Conservation (phyloP, 2,888 invertebrate species). For the Zaprionus bogoriensis region DNA sequence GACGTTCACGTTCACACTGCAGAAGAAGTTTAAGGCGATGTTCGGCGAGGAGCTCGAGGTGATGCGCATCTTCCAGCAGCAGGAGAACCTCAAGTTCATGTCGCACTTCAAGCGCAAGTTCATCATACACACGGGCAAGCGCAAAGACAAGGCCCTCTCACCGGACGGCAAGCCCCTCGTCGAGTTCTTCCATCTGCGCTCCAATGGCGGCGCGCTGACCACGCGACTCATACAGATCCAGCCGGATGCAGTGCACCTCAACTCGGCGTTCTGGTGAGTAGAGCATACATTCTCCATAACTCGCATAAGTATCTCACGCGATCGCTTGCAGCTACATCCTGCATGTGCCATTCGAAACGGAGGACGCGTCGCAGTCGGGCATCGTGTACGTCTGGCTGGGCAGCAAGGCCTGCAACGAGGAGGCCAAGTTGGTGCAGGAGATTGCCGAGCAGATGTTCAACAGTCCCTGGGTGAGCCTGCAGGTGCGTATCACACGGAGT, state of each 20-base stretch:
- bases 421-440: constrained; percentile 93
- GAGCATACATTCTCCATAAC: neutral
- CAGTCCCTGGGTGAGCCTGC: constrained; percentile 89
- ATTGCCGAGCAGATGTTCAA: constrained; percentile 97
- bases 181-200: constrained; percentile 96
- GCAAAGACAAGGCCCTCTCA: constrained; percentile 84
- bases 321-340: constrained; percentile 91
- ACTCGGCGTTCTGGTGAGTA: constrained; percentile 96
- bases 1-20: constrained; percentile 98
- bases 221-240: constrained; percentile 95
- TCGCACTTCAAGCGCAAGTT: constrained; percentile 98
- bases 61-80: constrained; percentile 98
- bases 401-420: constrained; percentile 91
- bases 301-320: constrained; percentile 35
- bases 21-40: constrained; percentile 94
- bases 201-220: constrained; percentile 97
- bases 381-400: constrained; percentile 99
- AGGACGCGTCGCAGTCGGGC: constrained; percentile 90
- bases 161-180: constrained; percentile 85
- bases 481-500: constrained; percentile 84
- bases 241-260: constrained; percentile 92
- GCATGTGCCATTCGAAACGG: constrained; percentile 95
- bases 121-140: constrained; percentile 94
- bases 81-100: constrained; percentile 99
- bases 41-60: constrained; percentile 96